Evolutionary conservation across 2,797 vertebrate genomes (phyloP).

Genomic region (Acropternis orthonyx): DNA sequence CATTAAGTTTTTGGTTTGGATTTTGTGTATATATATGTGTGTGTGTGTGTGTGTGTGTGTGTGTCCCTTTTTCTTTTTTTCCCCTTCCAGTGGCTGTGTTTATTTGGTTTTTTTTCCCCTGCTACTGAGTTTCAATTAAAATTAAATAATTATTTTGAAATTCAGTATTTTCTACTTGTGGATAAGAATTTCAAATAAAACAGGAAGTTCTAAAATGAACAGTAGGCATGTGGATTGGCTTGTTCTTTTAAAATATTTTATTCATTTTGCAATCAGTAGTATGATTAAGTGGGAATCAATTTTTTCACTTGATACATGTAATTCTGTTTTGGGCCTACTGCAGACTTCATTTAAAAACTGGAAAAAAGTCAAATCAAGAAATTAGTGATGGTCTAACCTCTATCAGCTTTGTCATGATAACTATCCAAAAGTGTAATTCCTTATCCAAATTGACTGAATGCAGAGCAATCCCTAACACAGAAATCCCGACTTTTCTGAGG

Average conservation of each 20-base stretch:
- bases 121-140: neutral
- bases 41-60: too few relatives aligned
- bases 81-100: too few relatives aligned
- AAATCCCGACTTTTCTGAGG: neutral
- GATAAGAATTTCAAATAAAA: conserved; percentile 13
- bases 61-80: neutral
- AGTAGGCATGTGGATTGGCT: neutral
- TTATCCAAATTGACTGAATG: neutral
- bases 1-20: too few relatives aligned
- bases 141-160: conserved; percentile 2
- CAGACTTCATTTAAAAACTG: too few relatives aligned
- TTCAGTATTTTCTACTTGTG: neutral
- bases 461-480: neutral
- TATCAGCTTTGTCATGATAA: neutral
- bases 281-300: too few relatives aligned
- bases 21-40: too few relatives aligned
- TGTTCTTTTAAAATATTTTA: conserved; percentile 36
- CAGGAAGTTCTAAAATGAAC: neutral
- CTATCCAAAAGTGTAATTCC: neutral
- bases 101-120: neutral
- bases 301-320: too few relatives aligned
- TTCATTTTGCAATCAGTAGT: neutral
- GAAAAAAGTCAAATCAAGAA: neutral
- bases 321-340: too few relatives aligned
- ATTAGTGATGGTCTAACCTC: neutral